Evolutionary conservation across 2,888 invertebrate species (phyloP).

Genomic region (Archips xylosteana): DNA sequence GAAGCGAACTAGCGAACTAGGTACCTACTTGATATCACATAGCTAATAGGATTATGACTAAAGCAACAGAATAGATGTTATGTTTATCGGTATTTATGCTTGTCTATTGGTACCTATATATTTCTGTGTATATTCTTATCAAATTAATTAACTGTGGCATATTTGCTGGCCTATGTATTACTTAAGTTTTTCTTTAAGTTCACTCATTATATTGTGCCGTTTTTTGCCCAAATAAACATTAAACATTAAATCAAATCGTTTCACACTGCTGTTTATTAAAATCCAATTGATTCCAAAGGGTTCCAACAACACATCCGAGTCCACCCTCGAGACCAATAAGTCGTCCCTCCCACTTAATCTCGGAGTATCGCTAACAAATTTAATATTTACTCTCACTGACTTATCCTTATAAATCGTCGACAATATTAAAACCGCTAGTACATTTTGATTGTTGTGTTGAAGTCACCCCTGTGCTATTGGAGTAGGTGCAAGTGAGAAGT

Average conservation of each 20-base stretch:
- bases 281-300: slow-evolving; percentile 43
- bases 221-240: too few relatives aligned
- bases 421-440: slow-evolving; percentile 84
- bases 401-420: slow-evolving; percentile 85
- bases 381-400: slow-evolving; percentile 83
- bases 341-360: slow-evolving; percentile 79
- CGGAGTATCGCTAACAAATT: slow-evolving; percentile 83
- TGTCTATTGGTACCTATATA: too few relatives aligned
- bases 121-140: not conserved
- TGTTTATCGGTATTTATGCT: not conserved
- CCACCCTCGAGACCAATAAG: slow-evolving; percentile 47
- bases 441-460: slow-evolving; percentile 77
- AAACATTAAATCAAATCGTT: slow-evolving; percentile 9
- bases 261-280: slow-evolving; percentile 24
- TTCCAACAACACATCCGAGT: slow-evolving; percentile 32
- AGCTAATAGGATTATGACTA: not conserved
- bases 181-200: too few relatives aligned
- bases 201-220: too few relatives aligned
- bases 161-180: too few relatives aligned
- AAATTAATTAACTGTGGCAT: too few relatives aligned
- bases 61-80: too few relatives aligned
- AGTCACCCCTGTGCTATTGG: slow-evolving; percentile 65
- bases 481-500: slow-evolving; percentile 53
- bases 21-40: not conserved
- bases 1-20: not conserved